phyloP scores from a whole-genome alignment of 2,797 vertebrate species.

The Hyperoplus immaculatus region DNA sequence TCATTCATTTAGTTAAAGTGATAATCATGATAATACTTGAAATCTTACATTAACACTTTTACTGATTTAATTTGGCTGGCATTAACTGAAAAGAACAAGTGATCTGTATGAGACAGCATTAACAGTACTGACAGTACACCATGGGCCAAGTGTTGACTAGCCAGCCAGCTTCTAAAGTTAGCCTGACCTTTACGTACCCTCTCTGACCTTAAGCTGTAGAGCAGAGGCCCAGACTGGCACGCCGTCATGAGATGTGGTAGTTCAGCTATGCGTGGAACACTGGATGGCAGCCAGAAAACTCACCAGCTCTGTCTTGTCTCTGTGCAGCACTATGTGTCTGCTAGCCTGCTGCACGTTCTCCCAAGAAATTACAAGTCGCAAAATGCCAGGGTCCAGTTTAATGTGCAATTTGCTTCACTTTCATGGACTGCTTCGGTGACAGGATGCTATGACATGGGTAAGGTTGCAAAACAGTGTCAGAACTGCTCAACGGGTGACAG shows the following conservation, averaged over 20 bases:
- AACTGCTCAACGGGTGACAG: not conserved
- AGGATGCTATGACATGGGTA: slow-evolving; percentile 11
- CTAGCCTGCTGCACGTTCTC: not conserved
- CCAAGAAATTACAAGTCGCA: not conserved
- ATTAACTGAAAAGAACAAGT: slow-evolving; percentile 13
- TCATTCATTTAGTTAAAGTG: no score
- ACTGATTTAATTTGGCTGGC: not conserved
- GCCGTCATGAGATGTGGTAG: slow-evolving; percentile 50
- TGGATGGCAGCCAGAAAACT: slow-evolving; percentile 51
- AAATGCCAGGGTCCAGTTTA: slow-evolving; percentile 3
- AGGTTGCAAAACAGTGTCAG: slow-evolving; percentile 38
- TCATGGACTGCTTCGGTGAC: slow-evolving; percentile 16
- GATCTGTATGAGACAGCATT: slow-evolving; percentile 42
- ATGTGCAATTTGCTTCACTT: not conserved
- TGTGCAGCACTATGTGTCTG: slow-evolving; percentile 25
- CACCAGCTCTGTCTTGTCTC: slow-evolving; percentile 8
- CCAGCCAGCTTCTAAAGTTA: slow-evolving; percentile 73
- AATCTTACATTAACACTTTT: not conserved
- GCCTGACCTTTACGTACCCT: slow-evolving; percentile 83
- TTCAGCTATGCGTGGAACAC: slow-evolving; percentile 63
- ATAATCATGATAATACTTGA: not conserved
- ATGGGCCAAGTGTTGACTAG: slow-evolving; percentile 31
- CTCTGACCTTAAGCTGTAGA: slow-evolving; percentile 78
- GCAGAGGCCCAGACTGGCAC: slow-evolving; percentile 55
- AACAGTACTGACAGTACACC: slow-evolving; percentile 53